Percentiles rank a stretch among this genome's conserved stretches.
These are phyloP conservation scores for Pristionchus maxplancki DNA, from an alignment of 2,888 invertebrate genomes.

Conservation along the genomic window DNA sequence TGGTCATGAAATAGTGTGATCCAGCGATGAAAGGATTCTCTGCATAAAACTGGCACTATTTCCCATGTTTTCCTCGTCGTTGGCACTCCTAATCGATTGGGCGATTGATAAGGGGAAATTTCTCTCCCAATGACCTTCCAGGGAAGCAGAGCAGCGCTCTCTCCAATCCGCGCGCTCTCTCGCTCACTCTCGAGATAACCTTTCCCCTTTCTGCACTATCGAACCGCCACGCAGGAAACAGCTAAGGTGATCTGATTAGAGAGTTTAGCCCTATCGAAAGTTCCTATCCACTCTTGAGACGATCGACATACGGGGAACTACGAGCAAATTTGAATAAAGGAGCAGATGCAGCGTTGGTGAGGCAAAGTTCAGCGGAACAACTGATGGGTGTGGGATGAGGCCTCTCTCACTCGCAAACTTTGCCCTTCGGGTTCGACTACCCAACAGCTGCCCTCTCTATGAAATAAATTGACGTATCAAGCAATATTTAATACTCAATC, in stretches of 20 bases:
- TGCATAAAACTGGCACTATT: neutral
- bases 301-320: no score
- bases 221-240: conserved; percentile 9
- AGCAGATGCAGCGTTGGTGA: no score
- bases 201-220: neutral
- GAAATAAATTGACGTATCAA: no score
- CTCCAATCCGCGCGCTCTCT: neutral
- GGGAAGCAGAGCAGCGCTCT: neutral
- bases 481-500: no score
- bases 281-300: no score
- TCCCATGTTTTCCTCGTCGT: neutral
- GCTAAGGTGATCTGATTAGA: neutral
- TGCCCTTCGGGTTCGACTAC: neutral
- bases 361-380: conserved; percentile 12
- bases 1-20: no score
- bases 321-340: no score
- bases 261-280: neutral
- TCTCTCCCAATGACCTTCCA: conserved; percentile 24
- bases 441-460: neutral
- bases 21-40: no score
- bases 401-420: neutral
- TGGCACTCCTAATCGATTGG: conserved; percentile 15
- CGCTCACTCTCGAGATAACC: neutral
- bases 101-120: conserved; percentile 11
- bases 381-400: neutral